Conservation (phyloP, 2,113 vertebrate genomes). For the Morone saxatilis region DNA sequence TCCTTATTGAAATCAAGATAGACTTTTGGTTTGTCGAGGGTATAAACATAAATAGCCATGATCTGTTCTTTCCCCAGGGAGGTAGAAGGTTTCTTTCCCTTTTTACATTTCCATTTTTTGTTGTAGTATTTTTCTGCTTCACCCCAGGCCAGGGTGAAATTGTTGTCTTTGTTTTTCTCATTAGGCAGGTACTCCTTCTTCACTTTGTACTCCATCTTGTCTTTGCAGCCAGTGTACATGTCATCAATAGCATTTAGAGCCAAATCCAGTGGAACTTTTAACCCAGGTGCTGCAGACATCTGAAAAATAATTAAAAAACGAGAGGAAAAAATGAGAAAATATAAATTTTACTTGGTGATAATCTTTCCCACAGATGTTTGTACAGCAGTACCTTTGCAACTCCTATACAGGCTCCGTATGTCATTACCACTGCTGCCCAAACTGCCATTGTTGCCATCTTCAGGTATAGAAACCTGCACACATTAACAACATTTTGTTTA, state of each 20-base stretch:
- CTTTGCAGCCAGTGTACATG: slow-evolving; percentile 51
- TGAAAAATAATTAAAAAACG: neutral
- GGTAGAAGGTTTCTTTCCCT: neutral
- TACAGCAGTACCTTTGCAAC: slow-evolving; percentile 30
- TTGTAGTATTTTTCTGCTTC: slow-evolving; percentile 58
- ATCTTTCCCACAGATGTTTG: neutral
- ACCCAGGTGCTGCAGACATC: neutral
- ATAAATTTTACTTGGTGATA: neutral
- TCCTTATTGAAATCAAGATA: slow-evolving; percentile 61
- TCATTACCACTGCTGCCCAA: slow-evolving; percentile 19
- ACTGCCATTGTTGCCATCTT: neutral
- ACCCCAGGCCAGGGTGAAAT: slow-evolving; percentile 40
- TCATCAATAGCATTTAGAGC: slow-evolving; percentile 54
- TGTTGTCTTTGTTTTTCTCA: slow-evolving; percentile 40
- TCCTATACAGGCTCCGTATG: slow-evolving; percentile 2
- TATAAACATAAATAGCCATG: slow-evolving; percentile 61
- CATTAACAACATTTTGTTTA: neutral
- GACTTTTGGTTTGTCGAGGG: slow-evolving; percentile 27
- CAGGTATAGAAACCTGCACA: neutral
- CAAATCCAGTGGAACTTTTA: slow-evolving; percentile 35
- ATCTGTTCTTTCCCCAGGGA: slow-evolving; percentile 39
- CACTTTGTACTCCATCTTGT: slow-evolving; percentile 47
- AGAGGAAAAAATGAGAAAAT: neutral
- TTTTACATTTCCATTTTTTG: slow-evolving; percentile 29
- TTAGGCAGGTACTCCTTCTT: slow-evolving; percentile 33